phyloP scores from a whole-genome alignment of 2,113 vertebrate species.

The Chlamydotis undulata region DNA sequence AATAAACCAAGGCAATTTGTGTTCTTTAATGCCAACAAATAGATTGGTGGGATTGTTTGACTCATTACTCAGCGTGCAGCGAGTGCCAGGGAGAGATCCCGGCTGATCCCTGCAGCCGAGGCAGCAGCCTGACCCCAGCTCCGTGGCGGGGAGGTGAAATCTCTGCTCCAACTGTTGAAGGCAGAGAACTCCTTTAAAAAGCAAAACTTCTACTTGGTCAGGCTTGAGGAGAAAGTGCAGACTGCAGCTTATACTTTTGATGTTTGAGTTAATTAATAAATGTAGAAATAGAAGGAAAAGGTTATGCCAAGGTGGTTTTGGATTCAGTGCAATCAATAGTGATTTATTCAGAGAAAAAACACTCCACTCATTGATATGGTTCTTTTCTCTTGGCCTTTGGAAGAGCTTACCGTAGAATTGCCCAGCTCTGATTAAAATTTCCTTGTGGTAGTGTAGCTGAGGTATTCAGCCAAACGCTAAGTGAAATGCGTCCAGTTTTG shows the following conservation, averaged over 20 bases:
- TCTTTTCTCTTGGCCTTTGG: background rate
- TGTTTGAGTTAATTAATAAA: conserved; percentile 1
- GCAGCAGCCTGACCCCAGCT: background rate
- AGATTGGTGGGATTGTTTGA: background rate
- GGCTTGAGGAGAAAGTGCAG: background rate
- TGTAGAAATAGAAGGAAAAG: background rate
- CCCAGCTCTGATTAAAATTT: background rate
- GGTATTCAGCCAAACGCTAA: background rate
- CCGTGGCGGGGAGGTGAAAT: background rate
- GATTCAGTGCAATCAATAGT: background rate
- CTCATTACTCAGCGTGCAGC: fast-evolving
- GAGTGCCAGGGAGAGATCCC: background rate
- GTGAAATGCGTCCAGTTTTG: background rate
- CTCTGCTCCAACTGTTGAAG: background rate
- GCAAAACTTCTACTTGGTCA: background rate
- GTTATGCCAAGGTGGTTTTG: background rate
- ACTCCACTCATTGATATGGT: background rate
- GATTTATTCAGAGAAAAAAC: background rate
- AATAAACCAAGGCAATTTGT: background rate
- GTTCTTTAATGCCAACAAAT: background rate
- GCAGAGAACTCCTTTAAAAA: background rate
- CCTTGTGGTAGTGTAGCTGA: background rate
- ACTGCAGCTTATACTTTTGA: background rate
- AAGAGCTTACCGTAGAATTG: background rate
- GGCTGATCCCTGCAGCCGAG: background rate